These are phyloP conservation scores for Alectura lathami DNA, from an alignment of 2,113 vertebrate species.

Conservation along the genomic window DNA sequence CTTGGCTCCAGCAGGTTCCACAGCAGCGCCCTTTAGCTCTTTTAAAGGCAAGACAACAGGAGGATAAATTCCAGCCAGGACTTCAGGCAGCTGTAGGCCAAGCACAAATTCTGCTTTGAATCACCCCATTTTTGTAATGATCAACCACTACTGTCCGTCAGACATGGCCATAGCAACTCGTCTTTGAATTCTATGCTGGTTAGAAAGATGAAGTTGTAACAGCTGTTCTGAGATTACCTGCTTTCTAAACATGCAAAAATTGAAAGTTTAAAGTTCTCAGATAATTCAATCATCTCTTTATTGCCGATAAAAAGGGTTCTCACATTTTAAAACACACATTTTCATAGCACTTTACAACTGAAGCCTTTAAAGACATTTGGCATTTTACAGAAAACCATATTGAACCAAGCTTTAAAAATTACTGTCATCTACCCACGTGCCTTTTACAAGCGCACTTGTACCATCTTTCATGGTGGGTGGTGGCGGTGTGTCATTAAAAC, in stretches of 20 bases:
- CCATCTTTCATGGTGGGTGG: not conserved
- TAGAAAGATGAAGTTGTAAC: not conserved
- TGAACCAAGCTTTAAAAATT: not conserved
- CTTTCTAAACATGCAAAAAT: not conserved
- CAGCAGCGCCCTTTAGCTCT: not conserved
- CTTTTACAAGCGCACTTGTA: not conserved
- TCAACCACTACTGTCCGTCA: not conserved
- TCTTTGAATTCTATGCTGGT: not conserved
- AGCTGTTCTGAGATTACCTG: not conserved
- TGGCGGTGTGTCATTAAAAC: not conserved
- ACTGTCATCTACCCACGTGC: not conserved
- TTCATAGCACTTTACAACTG: not conserved
- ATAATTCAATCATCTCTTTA: not conserved
- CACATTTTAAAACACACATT: not conserved
- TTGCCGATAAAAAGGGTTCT: not conserved
- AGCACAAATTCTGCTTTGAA: not conserved
- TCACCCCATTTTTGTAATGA: not conserved
- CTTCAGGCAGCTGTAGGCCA: not conserved
- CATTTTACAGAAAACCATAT: not conserved
- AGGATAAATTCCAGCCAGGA: not conserved
- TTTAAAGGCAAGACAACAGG: not conserved
- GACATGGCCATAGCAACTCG: not conserved
- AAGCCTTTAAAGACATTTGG: not conserved
- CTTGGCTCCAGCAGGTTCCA: not conserved
- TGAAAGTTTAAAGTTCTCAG: not conserved